Evolutionary conservation across 92 coral and sea anemone species (phyloP), one percentile per base, ranked within the genome.

Genomic region (Epizoanthus ramosus): DNA sequence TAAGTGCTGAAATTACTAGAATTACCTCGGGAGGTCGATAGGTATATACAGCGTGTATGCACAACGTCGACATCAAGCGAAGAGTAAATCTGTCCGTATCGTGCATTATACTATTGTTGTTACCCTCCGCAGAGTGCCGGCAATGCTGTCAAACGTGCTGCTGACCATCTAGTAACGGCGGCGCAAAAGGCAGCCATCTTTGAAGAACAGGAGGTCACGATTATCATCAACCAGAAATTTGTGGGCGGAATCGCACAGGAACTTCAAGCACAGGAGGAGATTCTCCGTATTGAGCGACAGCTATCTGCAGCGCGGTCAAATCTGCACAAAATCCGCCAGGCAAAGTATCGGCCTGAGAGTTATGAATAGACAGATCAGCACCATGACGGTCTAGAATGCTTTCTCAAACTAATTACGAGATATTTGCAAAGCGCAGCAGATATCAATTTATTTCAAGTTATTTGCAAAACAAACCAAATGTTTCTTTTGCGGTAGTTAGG

Each of bases 231-330:
- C 91, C 95, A 94, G 92, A 93, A 93, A 81, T 94, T 95, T 83
- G 99, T 97, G 57, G 99, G 99, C 45, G 98, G 97, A 61, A 94
- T 97, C 54, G 98, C 97, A 15, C 98, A 97, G 69, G 99, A 97
- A 86, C 90, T 97, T 21, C 97, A 94, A 83, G 99, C 99, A 28
- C 98, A 92, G 70, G 99, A 97, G 75, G 87, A 88, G 60, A 93
- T 96, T 25, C 91, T 96, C 63, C 96, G 98, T 57, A 96, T 94
- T 73, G 99, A 96, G 85, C 92, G 92, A 63, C 97, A 96, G 68
- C 84, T 96, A 83, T 93, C 90, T 63, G 87, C 82, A 13, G 99
- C 99, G 4, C 89, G 99, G 66, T 68, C 59, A 76, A 92, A 96
- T 83, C 89, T 96, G 84, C 87, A 90, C 81, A 90, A 90, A 68